Conservation (phyloP, 2,888 invertebrate species). For the Caenorhabditis angaria region DNA sequence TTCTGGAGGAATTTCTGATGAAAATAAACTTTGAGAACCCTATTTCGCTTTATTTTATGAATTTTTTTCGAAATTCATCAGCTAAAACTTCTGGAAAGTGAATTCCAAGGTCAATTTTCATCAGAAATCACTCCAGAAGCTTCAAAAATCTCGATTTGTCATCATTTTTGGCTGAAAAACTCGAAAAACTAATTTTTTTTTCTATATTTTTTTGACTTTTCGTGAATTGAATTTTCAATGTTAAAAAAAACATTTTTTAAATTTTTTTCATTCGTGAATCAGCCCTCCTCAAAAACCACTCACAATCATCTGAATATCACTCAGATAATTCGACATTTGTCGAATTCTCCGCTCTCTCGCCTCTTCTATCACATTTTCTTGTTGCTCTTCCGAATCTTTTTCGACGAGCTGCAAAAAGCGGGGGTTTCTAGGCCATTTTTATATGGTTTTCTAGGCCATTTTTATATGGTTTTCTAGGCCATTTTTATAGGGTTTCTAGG, state of each 20-base stretch:
- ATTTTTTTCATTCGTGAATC: not conserved
- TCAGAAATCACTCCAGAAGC: too few relatives aligned
- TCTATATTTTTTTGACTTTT: too few relatives aligned
- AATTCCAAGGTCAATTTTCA: too few relatives aligned
- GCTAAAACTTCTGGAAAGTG: too few relatives aligned
- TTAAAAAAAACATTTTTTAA: too few relatives aligned
- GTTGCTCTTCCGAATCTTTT: not conserved
- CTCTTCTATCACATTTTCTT: constrained; percentile 11
- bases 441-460: not conserved
- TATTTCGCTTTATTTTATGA: too few relatives aligned
- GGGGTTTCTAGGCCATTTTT: not conserved
- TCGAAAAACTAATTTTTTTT: too few relatives aligned
- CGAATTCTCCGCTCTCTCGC: constrained; percentile 21
- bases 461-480: not conserved
- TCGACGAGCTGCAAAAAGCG: not conserved
- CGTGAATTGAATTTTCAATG: too few relatives aligned
- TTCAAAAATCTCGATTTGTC: too few relatives aligned
- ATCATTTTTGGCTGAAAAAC: not conserved
- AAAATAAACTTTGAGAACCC: too few relatives aligned
- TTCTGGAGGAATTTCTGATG: too few relatives aligned
- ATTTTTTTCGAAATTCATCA: too few relatives aligned
- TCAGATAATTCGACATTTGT: constrained; percentile 16
- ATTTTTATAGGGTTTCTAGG: not conserved
- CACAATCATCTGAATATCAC: constrained; percentile 20
- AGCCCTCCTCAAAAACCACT: not conserved